Evolutionary conservation across 2,888 invertebrate species (phyloP), one percentile per base, ranked within the genome.

Genomic region (Pegoplata infirma): DNA sequence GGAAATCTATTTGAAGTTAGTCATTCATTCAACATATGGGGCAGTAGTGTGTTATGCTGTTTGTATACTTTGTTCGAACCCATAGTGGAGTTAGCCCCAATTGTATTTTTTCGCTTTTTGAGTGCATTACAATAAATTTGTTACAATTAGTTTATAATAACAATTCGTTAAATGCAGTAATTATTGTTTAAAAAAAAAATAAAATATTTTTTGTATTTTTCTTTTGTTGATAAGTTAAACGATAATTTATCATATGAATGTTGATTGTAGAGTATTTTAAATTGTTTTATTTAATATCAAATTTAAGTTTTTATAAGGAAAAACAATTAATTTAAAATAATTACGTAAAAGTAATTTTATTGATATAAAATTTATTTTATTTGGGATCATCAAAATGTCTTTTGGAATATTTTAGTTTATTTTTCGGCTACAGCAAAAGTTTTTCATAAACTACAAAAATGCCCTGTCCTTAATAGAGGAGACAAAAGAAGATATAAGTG

Each of bases 21-120:
- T 66, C 67, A 71, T 69, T 67, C 67, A 71, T 71, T 74, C 53
- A 74, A 64, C 53, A 73, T 68, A 25, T 79, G 79, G 79, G 75
- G 19, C 49, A 79, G 59, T 67, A 79, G 66, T 63, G 69, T 74
- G 71, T 69, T 21, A 14, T 21, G 12, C 12, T 14, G 10, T 21
- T 14, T 10, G n/a, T n/a, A 7, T n/a, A 40, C 44, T 36, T 8
- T 58, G 40, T 19, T 36, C 36, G n/a, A n/a, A n/a, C n/a, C n/a
- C n/a, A n/a, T n/a, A n/a, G n/a, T 36, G 36, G 16, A n/a, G n/a
- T 46, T 46, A 32, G 56, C 46, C 12, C 17, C 56, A 28, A 36
- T 16, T 25, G 21, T 21, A 10, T n/a, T 61, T 40, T 46, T 19
- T 63, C 36, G 19, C 28, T 58, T 17, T 44, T n/a, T n/a, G n/a